Conservation (phyloP, 2,113 vertebrate species). For the Danio rerio region GRCz12tu NC_133198.1:15828001-15828500, state of each 20-base stretch:
- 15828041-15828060: no score
- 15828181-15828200: no score
- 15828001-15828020: no score
- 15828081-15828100: no score
- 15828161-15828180: no score
- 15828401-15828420: slow-evolving; percentile 6
- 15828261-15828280: neutral
- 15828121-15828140: no score
- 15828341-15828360: slow-evolving; percentile 59
- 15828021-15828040: no score
- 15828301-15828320: slow-evolving; percentile 64
- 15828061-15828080: no score
- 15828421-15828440: neutral
- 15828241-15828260: neutral
- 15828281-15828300: slow-evolving; percentile 22
- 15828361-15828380: slow-evolving; percentile 25
- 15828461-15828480: neutral
- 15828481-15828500: neutral
- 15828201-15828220: no score
- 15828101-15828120: no score
- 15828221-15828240: neutral
- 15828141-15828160: no score
- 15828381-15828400: slow-evolving; percentile 12
- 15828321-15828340: slow-evolving; percentile 69
- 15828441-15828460: neutral